These are phyloP conservation scores for Sphaeridia pumilis DNA, from an alignment of 2,888 invertebrate genomes.

Conservation along the genomic window DNA sequence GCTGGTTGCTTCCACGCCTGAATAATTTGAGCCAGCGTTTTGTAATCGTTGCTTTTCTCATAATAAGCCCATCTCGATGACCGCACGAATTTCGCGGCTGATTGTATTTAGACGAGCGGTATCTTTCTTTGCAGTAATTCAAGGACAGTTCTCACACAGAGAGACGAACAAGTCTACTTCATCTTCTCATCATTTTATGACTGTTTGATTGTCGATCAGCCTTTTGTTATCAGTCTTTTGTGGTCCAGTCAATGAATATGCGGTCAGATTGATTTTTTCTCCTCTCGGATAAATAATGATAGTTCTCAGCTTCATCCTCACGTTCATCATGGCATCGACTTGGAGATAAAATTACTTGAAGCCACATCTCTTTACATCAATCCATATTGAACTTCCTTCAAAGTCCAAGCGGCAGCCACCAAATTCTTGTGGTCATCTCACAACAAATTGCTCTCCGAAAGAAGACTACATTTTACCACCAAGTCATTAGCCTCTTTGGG, in stretches of 20 bases:
- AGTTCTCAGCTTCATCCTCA: not conserved
- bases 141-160: too few relatives aligned
- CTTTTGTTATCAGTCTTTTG: too few relatives aligned
- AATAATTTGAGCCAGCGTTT: not conserved
- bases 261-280: slow-evolving; percentile 2
- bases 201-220: too few relatives aligned
- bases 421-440: slow-evolving; percentile 2
- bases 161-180: too few relatives aligned
- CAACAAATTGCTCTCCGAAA: not conserved
- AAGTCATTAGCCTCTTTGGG: too few relatives aligned
- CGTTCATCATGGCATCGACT: not conserved
- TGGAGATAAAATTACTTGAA: not conserved
- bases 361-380: not conserved
- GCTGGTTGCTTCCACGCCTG: not conserved
- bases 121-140: too few relatives aligned
- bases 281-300: not conserved
- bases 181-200: too few relatives aligned
- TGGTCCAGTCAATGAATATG: not conserved
- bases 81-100: not conserved
- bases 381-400: not conserved
- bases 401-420: not conserved
- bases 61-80: not conserved
- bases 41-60: not conserved
- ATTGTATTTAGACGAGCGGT: not conserved
- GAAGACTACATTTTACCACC: too few relatives aligned